Evolutionary conservation across 2,797 vertebrate genomes (phyloP), one percentile per base, ranked within the genome.

Genomic region (Sebastes iracundus): DNA sequence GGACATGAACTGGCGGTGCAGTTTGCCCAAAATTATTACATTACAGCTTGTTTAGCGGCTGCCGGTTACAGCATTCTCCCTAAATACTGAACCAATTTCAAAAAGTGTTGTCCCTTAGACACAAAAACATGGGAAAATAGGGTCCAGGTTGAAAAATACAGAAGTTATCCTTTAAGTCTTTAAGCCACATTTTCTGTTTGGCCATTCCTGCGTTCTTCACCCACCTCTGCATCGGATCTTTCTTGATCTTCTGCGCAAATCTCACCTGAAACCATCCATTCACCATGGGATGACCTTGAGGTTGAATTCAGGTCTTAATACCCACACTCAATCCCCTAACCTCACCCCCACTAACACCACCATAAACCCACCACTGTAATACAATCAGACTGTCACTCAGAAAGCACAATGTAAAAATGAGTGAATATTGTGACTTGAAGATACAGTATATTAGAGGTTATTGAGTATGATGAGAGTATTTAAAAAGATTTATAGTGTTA

Each of bases 371-470:
- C 71, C 72, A 63, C 65, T 60, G 82, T 77, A 59, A 85, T 85
- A 76, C 86, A 88, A 91, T 91, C 82, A 81, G 74, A 88, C 76
- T 78, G 32, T 86, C 75, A 73, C 72, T 86, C 11, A 70, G 88
- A 91, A 93, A 93, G 92, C 93, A 94, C 93, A 94, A 94, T 93
- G 93, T 92, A 93, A 78, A 92, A 87, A 88, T 42, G 33, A 82
- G 81, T 89, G 75, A 84, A 73, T 89, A 88, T 87, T 88, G 91
- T 90, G 85, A 89, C 79, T 90, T 88, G 5, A 90, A 88, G 69
- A 86, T 85, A 52, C 23, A 62, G 46, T 84, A 69, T 75, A 69
- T 76, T 83, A 75, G 73, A 84, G 64, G 70, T 78, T 72, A 70
- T 77, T 28, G 62, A 83, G 66, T 82, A 74, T 81, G 67, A 83